Percentiles rank a stretch among this genome's conserved stretches.
Evolutionary conservation across 2,113 vertebrate species (phyloP).

Genomic region (Nipponia nippon): DNA sequence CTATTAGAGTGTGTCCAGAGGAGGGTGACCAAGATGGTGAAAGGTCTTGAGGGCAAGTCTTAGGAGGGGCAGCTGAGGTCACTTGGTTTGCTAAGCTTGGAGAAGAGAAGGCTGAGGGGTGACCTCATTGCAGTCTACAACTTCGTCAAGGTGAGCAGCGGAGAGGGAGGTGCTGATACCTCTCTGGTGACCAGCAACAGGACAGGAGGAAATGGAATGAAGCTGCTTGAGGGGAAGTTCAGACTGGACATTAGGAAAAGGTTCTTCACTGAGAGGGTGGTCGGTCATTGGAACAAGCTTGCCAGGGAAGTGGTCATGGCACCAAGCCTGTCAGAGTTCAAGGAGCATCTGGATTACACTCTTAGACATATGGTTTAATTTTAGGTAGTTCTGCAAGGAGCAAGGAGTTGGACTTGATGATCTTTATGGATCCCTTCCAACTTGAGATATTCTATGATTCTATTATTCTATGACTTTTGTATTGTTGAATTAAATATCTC

Average conservation of each 20-base stretch:
- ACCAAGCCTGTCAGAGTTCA: neutral
- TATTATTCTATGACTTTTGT: neutral
- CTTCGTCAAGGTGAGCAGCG: neutral
- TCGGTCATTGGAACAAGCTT: neutral
- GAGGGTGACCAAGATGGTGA: neutral
- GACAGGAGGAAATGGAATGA: neutral
- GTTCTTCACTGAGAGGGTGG: neutral
- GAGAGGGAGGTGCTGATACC: too few species aligned
- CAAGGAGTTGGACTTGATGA: neutral
- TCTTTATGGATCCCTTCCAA: neutral
- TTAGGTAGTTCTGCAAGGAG: neutral
- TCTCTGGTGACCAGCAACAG: fast-evolving
- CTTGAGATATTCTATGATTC: neutral
- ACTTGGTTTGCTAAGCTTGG: neutral
- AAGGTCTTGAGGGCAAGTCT: neutral
- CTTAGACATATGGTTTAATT: neutral
- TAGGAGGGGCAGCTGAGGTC: neutral
- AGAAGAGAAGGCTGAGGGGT: neutral
- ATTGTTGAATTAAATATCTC: neutral
- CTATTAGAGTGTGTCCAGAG: neutral
- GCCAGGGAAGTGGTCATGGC: neutral
- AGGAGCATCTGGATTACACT: fast-evolving
- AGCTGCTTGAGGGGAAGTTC: neutral
- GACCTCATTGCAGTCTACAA: neutral
- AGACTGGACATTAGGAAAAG: neutral